Percentiles rank a stretch among this genome's conserved stretches.
phyloP scores from a whole-genome alignment of 2,797 vertebrate species.

The Channallabes apus region DNA sequence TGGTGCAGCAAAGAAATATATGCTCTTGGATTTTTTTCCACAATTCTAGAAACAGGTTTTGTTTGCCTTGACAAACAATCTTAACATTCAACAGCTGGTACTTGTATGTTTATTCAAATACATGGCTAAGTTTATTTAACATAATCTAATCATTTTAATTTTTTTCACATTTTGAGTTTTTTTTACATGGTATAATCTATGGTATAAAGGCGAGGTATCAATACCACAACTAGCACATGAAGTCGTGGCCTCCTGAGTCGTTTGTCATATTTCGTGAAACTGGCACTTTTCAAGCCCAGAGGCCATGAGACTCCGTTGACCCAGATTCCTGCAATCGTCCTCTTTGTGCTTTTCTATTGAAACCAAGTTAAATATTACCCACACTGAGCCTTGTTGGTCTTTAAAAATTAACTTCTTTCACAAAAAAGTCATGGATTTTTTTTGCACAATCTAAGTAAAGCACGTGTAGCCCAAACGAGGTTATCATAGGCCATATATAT shows the following conservation, averaged over 20 bases:
- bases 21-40: too few species aligned
- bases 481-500: conserved; percentile 20
- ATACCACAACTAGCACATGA: conserved; percentile 1
- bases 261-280: conserved; percentile 69
- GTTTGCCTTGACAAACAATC: background rate
- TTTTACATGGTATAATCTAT: background rate
- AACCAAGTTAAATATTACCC: conserved; percentile 79
- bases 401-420: conserved; percentile 90
- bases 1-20: background rate
- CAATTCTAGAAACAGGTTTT: background rate
- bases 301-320: conserved; percentile 66
- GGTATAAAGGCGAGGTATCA: conserved; percentile 3
- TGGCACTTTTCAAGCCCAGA: conserved; percentile 68
- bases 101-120: conserved; percentile 10
- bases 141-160: background rate
- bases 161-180: background rate
- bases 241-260: conserved; percentile 45
- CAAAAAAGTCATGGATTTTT: conserved; percentile 56
- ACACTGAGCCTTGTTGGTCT: conserved; percentile 61
- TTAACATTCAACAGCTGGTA: background rate
- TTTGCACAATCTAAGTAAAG: conserved; percentile 19
- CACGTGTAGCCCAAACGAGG: conserved; percentile 4
- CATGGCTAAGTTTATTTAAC: background rate
- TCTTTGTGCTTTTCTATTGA: conserved; percentile 72
- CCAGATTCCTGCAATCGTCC: conserved; percentile 49